Evolutionary conservation across 2,113 vertebrate species (phyloP), one percentile per base, ranked within the genome.

Genomic region (Pollachius pollachius): DNA sequence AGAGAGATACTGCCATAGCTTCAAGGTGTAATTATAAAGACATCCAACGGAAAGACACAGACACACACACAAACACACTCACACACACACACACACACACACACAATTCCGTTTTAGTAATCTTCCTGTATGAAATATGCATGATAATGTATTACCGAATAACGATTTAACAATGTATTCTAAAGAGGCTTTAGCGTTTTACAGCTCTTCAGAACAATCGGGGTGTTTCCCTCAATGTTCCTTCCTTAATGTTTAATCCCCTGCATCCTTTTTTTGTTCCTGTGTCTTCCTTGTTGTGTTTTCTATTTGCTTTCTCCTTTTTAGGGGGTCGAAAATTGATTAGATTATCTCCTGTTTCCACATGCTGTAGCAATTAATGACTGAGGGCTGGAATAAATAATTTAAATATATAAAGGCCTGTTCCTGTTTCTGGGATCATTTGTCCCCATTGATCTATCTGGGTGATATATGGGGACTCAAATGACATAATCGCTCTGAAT

Each of bases 11-110:
- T 92, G 94, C 95, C 93, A 94, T 97, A 95, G 96, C 97, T 99
- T 97, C 95, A 97, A 98, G 97, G 97, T 98, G 96, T 98, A 98
- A 99, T 98, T 99, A 98, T 98, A 96, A 98, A 98, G 95, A 95
- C 95, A 94, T 95, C 96, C 94, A 96, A 95, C 93, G 96, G 94
- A 96, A 94, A 94, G 92, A 96, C 93, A n/a, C n/a, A n/a, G n/a
- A 95, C 93, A 41, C 37, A 41, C 37, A 41, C 37, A 41, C 37
- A 41, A 3, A 41, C 37, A 41, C 37, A 41, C 37, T 5, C 37
- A 41, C 37, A 41, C 37, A 41, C 37, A 41, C 37, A 41, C 37
- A 41, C 37, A 41, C 37, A 41, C 37, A 11, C 11, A 41, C 37
- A 41, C 37, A 94, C 93, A 95, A 94, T 95, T 96, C 92, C 90